Evolutionary conservation across 1,140 invertebrate genomes (phyloP).

Genomic region (Aethina tumida): DNA sequence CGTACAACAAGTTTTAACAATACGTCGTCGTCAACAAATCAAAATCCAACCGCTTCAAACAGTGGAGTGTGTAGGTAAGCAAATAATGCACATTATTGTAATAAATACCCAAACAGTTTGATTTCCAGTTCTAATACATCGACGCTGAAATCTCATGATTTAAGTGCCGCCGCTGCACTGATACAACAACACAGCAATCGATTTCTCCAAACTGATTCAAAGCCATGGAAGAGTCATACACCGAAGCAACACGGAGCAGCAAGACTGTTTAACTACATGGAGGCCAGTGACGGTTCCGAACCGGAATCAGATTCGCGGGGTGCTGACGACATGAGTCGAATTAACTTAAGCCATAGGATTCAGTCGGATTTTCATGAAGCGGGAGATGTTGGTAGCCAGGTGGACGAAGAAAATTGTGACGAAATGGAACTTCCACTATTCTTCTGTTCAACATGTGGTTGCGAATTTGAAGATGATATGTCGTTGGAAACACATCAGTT

Average conservation of each 20-base stretch:
- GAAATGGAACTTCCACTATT: conserved; percentile 34
- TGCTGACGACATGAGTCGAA: conserved; percentile 65
- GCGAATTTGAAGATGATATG: conserved; percentile 41
- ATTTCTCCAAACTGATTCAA: conserved; percentile 27
- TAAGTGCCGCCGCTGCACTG: conserved; percentile 24
- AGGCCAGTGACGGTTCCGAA: conserved; percentile 47
- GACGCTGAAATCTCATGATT: conserved; percentile 23
- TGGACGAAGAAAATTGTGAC: conserved; percentile 41
- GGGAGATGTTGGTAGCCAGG: conserved; percentile 36
- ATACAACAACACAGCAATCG: conserved; percentile 29
- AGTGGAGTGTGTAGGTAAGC: conserved; percentile 16
- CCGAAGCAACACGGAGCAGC: conserved; percentile 44
- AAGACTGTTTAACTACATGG: conserved; percentile 47
- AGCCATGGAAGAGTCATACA: conserved; percentile 32
- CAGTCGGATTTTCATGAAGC: conserved; percentile 41
- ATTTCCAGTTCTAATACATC: too few relatives aligned
- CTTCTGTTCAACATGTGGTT: conserved; percentile 43
- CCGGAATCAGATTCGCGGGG: conserved; percentile 39
- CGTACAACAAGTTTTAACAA: conserved; percentile 23
- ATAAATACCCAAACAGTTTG: conserved; percentile 1
- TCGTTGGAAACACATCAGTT: conserved; percentile 40
- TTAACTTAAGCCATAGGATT: conserved; percentile 67
- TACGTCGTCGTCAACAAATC: conserved; percentile 14
- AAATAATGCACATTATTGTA: conserved; percentile 1
- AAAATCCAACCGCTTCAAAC: conserved; percentile 9